Base-by-base conservation (phyloP, 2,888 invertebrate genomes). In the Megamerina dolium region DNA sequence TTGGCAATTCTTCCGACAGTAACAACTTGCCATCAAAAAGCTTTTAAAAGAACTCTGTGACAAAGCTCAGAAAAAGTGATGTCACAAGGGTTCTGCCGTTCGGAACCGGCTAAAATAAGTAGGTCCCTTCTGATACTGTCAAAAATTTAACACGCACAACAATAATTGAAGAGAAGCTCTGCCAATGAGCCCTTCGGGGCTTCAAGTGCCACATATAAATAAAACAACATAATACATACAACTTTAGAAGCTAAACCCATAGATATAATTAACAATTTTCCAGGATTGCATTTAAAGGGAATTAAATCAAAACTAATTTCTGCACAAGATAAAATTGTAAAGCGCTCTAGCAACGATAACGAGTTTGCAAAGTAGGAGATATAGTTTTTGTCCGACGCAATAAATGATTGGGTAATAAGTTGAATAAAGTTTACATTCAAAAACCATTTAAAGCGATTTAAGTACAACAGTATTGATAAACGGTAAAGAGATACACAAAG, bases 351-450 rank as follows among this genome's bases (percentile, higher is more conserved):
- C 5, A 34, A 19, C 10, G n/a, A 34, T 12, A 34, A 3, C 34
- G 34, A 5, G 19, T 34, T 19, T 34, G 18, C 34, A 34, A 19
- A 16, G 34, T 20, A 19, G 34, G 34, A n/a, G 34, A 34, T 3
- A 19, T 34, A 34, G 34, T 34, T 34, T 34, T 34, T 19, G 34
- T 34, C 10, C 34, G 19, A 34, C 34, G 19, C 13, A 34, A 34
- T 19, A 34, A 34, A 34, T n/a, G 34, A 12, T 32, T 32, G 17
- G 16, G 32, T 32, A 32, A 5, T 5, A 32, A 32, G 18, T 12
- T 16, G 18, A 32, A 32, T 16, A 32, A 32, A 32, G 17, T 32
- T 32, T 32, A 32, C 8, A 32, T 32, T 32, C 32, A 32, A 12
- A 16, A 16, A 32, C 17, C 16, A 18, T 32, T 8, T 18, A 32